Percentiles rank a stretch among this genome's conserved stretches.
phyloP scores from a whole-genome alignment of 2,113 vertebrate species.

The Tetraodon nigroviridis region DNA sequence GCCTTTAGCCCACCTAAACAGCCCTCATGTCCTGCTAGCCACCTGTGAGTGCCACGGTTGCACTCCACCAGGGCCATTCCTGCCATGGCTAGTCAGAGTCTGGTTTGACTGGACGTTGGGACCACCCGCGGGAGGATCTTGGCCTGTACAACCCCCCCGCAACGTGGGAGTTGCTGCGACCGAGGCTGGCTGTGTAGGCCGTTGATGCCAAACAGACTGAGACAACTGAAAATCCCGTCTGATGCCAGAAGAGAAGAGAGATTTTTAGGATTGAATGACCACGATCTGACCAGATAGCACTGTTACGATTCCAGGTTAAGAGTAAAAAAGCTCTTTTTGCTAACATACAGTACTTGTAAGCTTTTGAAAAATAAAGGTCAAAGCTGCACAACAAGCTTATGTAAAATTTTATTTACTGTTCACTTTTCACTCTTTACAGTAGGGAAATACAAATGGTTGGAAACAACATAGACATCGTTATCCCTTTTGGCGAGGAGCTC shows the following conservation, averaged over 20 bases:
- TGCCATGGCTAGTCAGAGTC: slow-evolving; percentile 21
- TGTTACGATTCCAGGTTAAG: no score
- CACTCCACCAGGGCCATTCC: slow-evolving; percentile 13
- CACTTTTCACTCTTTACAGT: neutral
- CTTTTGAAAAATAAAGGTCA: no score
- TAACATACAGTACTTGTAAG: no score
- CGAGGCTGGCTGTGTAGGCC: slow-evolving; percentile 5
- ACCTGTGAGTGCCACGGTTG: slow-evolving; percentile 16
- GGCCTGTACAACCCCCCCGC: neutral
- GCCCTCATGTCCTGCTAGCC: slow-evolving; percentile 25
- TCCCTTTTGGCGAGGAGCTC: slow-evolving; percentile 11
- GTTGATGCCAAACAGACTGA: slow-evolving; percentile 10
- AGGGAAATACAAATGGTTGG: slow-evolving; percentile 14
- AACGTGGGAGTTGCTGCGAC: slow-evolving; percentile 6
- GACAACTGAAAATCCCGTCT: slow-evolving; percentile 10
- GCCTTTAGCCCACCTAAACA: slow-evolving; percentile 20
- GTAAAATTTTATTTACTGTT: no score
- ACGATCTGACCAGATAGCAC: neutral
- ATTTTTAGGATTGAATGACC: neutral
- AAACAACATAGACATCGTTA: slow-evolving; percentile 10
- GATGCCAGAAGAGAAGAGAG: slow-evolving; percentile 17
- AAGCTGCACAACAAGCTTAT: no score
- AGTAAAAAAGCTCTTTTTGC: no score
- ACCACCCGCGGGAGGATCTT: slow-evolving; percentile 16
- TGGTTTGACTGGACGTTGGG: slow-evolving; percentile 15